phyloP scores from a whole-genome alignment of 1,140 invertebrate species.

The Hypothenemus hampei region DNA sequence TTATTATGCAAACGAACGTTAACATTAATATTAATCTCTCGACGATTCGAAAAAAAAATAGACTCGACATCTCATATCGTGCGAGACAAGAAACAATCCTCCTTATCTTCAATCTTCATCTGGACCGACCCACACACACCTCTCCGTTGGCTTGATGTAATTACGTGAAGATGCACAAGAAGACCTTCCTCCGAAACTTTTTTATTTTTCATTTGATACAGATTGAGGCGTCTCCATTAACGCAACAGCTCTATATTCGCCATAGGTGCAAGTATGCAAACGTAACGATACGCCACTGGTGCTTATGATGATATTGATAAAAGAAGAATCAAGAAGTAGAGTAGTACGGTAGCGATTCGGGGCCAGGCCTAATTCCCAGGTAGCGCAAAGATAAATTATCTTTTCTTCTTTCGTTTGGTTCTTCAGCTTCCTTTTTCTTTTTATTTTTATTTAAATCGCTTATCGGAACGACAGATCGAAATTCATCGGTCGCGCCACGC shows the following conservation, averaged over 20 bases:
- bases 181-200: background rate
- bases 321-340: background rate
- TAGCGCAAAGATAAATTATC: slow-evolving; percentile 16
- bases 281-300: background rate
- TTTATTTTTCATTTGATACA: background rate
- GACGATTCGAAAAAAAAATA: background rate
- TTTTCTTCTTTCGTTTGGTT: slow-evolving; percentile 8
- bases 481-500: too few species aligned
- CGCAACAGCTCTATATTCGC: background rate
- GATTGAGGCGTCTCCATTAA: background rate
- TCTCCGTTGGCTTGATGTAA: slow-evolving; percentile 1
- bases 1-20: background rate
- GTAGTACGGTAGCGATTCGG: slow-evolving; percentile 14
- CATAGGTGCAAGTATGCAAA: background rate
- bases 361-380: slow-evolving; percentile 16
- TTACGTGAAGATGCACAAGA: slow-evolving; percentile 8
- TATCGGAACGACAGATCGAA: background rate
- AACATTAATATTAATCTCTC: background rate
- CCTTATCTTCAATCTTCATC: slow-evolving; percentile 5
- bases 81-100: slow-evolving; percentile 9
- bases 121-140: slow-evolving; percentile 1
- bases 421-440: too few species aligned
- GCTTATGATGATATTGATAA: slow-evolving; percentile 1
- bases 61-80: too few species aligned
- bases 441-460: too few species aligned